Conservation (phyloP, 2,113 vertebrate species). For the Zosterops japonicus region DNA sequence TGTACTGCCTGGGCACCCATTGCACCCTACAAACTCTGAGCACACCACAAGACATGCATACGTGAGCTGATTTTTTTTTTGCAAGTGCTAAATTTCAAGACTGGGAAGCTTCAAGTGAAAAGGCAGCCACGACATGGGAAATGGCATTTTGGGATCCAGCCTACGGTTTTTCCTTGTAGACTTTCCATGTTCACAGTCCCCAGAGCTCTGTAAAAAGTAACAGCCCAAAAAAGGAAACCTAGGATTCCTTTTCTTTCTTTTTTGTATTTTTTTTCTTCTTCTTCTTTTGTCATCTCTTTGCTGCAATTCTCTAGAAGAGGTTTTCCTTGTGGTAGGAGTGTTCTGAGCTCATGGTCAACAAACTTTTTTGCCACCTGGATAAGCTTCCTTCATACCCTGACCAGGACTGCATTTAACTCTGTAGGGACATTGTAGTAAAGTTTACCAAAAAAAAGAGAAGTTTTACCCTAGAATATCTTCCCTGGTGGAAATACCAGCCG, state of each 20-base stretch:
- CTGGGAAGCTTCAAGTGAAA: not conserved
- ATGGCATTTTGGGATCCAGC: not conserved
- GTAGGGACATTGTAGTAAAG: not conserved
- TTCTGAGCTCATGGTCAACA: not conserved
- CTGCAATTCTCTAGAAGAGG: not conserved
- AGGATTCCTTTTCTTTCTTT: not conserved
- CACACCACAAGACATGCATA: not conserved
- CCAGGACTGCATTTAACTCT: not conserved
- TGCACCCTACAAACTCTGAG: not conserved
- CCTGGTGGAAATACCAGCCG: not conserved
- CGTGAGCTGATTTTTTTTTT: not conserved
- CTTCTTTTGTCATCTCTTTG: not conserved
- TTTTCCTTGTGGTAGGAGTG: not conserved
- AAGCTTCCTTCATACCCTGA: not conserved
- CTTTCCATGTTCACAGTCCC: not conserved
- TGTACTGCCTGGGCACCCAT: not conserved
- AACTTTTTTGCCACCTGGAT: not conserved
- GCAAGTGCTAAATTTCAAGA: not conserved
- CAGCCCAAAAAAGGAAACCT: not conserved
- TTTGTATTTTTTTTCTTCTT: not conserved
- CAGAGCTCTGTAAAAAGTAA: not conserved
- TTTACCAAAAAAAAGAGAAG: not conserved
- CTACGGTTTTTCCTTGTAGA: not conserved
- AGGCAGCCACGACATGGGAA: not conserved
- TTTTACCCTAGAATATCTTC: not conserved